Conservation (phyloP, 2,888 invertebrate species). For the Portevinia maculata region DNA sequence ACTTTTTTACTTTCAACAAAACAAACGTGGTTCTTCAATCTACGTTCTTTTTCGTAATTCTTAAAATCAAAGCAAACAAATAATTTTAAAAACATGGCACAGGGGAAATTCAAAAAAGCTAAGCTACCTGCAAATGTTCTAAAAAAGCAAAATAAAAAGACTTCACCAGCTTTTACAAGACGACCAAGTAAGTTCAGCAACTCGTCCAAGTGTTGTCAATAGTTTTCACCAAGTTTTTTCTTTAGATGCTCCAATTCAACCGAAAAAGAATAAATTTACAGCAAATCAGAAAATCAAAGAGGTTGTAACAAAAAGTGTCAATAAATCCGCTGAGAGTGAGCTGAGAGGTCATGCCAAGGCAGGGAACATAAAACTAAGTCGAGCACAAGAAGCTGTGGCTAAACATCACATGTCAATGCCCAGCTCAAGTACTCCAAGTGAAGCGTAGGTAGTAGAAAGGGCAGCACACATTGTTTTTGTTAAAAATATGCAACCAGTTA, state of each 20-base stretch:
- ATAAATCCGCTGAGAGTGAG: constrained; percentile 86
- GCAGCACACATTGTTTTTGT: too few species aligned
- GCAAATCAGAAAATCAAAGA: constrained; percentile 86
- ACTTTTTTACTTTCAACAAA: constrained; percentile 26
- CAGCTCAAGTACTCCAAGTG: constrained; percentile 51
- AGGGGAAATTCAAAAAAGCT: constrained; percentile 86
- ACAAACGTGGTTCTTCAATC: constrained; percentile 42
- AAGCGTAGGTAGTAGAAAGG: constrained; percentile 11
- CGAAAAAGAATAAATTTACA: constrained; percentile 85
- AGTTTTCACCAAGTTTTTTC: constrained; percentile 27
- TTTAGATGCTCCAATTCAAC: constrained; percentile 86
- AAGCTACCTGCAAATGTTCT: constrained; percentile 84
- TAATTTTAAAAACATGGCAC: constrained; percentile 83
- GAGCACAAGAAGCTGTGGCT: constrained; percentile 84
- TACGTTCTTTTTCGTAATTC: neutral
- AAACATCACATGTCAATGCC: constrained; percentile 78
- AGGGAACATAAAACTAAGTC: constrained; percentile 83
- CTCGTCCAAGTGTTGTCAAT: neutral
- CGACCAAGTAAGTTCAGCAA: constrained; percentile 84
- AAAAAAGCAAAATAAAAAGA: constrained; percentile 84
- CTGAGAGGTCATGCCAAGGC: constrained; percentile 84
- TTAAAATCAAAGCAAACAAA: neutral
- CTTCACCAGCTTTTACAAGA: constrained; percentile 83
- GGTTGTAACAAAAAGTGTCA: constrained; percentile 86
- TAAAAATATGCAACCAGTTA: neutral